Percentiles rank a stretch among this genome's conserved stretches.
Evolutionary conservation across 2,113 vertebrate species (phyloP).

Genomic region (Illadopsis cleaveri): DNA sequence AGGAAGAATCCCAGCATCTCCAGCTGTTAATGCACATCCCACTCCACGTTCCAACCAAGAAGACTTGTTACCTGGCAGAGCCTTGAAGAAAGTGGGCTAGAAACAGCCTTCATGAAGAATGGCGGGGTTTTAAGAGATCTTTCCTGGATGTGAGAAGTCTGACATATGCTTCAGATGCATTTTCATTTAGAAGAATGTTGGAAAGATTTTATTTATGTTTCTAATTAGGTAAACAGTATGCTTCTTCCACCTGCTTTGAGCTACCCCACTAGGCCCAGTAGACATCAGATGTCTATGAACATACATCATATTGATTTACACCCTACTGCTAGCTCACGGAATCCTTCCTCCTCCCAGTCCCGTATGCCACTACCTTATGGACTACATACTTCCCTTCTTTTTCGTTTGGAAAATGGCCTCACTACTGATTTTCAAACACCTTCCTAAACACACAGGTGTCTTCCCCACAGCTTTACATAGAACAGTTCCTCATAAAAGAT

Average conservation of each 20-base stretch:
- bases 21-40: background rate
- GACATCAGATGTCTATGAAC: conserved; percentile 16
- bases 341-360: background rate
- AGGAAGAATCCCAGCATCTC: background rate
- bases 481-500: background rate
- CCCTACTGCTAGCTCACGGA: background rate
- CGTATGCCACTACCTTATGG: background rate
- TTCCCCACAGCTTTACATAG: background rate
- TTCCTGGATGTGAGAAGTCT: conserved; percentile 19
- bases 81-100: background rate
- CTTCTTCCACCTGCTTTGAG: conserved; percentile 50
- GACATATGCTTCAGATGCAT: conserved; percentile 49
- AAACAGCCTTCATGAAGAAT: background rate
- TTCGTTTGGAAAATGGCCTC: background rate
- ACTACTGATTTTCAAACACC: background rate
- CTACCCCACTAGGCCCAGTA: conserved; percentile 33
- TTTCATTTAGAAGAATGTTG: conserved; percentile 40
- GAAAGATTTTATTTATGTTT: conserved; percentile 63
- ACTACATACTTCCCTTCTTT: background rate
- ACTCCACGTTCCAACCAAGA: background rate
- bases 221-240: conserved; percentile 66
- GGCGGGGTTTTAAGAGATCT: background rate
- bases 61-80: background rate
- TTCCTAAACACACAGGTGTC: background rate
- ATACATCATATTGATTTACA: conserved; percentile 28